These are phyloP conservation scores for Pyrocoelia pectoralis DNA, from an alignment of 2,888 invertebrate species.

Conservation along the genomic window DNA sequence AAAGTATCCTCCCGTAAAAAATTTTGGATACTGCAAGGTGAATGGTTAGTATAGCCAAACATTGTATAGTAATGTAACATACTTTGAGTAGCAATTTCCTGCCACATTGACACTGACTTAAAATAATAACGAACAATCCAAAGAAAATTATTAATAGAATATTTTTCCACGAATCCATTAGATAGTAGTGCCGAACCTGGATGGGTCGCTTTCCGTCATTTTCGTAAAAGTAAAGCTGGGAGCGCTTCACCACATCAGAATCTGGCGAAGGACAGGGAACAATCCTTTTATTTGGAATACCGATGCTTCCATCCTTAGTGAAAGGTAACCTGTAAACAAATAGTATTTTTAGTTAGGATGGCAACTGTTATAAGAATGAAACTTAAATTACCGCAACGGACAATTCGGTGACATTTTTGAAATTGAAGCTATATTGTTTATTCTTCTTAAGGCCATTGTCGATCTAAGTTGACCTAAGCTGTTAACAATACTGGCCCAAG, in stretches of 20 bases:
- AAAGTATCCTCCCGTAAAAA: conserved; percentile 77
- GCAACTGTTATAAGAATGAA: too few species aligned
- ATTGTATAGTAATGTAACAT: conserved; percentile 37
- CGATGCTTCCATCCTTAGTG: conserved; percentile 11
- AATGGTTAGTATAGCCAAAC: conserved; percentile 9
- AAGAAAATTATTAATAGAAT: conserved; percentile 64
- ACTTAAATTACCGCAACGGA: too few species aligned
- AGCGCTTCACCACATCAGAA: conserved; percentile 79
- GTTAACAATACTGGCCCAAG: conserved; percentile 88
- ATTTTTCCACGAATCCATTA: conserved; percentile 61
- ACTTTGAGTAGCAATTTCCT: conserved; percentile 71
- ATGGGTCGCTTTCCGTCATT: conserved; percentile 74
- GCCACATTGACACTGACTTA: conserved; percentile 68
- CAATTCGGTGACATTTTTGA: too few species aligned
- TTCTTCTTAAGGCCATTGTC: too few species aligned
- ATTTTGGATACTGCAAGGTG: conserved; percentile 42
- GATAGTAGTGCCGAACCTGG: conserved; percentile 77
- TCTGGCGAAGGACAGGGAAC: conserved; percentile 86
- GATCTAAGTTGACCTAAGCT: conserved; percentile 54
- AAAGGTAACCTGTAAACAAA: conserved; percentile 26
- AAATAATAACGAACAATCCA: conserved; percentile 67
- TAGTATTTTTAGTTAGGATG: neutral
- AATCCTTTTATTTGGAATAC: conserved; percentile 30
- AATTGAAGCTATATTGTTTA: too few species aligned
- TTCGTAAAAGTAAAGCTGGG: conserved; percentile 79